Conservation (phyloP, 2,888 invertebrate species). For the Nematopogon swammerdamellus region DNA sequence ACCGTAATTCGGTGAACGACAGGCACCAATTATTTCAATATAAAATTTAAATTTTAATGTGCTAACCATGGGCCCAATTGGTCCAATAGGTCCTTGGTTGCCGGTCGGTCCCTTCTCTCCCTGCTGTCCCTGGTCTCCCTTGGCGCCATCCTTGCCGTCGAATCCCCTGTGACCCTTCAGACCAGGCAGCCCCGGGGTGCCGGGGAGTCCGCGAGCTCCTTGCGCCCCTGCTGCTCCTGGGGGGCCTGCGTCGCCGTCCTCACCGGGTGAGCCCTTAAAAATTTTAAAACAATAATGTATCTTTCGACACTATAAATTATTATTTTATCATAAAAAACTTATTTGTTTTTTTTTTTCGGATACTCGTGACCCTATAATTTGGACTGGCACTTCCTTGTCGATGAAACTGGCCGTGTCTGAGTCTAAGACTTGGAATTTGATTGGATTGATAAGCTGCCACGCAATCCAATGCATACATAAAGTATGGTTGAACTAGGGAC, state of each 20-base stretch:
- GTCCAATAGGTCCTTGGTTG: slow-evolving; percentile 65
- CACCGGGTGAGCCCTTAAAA: slow-evolving; percentile 67
- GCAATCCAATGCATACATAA: too few species aligned
- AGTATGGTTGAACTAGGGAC: too few species aligned
- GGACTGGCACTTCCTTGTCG: too few species aligned
- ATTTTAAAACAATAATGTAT: too few species aligned
- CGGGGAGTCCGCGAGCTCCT: slow-evolving; percentile 69
- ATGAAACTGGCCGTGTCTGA: too few species aligned
- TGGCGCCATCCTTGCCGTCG: slow-evolving; percentile 73
- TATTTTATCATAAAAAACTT: background rate
- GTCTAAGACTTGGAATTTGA: too few species aligned
- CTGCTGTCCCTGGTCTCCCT: slow-evolving; percentile 72
- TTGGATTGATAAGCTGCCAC: too few species aligned
- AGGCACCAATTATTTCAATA: too few species aligned
- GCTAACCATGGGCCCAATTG: slow-evolving; percentile 66
- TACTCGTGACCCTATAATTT: background rate
- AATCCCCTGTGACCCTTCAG: slow-evolving; percentile 81
- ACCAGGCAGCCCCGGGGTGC: slow-evolving; percentile 78
- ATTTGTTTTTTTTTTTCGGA: background rate
- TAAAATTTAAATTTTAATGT: too few species aligned
- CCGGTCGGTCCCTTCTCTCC: slow-evolving; percentile 78
- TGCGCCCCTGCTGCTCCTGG: slow-evolving; percentile 67
- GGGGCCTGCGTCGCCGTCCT: slow-evolving; percentile 78
- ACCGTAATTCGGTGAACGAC: too few species aligned
- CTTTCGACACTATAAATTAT: background rate